Base-by-base conservation (phyloP, 53 echinoderm and acorn worm species). In the Temnopleurus reevesii region DNA sequence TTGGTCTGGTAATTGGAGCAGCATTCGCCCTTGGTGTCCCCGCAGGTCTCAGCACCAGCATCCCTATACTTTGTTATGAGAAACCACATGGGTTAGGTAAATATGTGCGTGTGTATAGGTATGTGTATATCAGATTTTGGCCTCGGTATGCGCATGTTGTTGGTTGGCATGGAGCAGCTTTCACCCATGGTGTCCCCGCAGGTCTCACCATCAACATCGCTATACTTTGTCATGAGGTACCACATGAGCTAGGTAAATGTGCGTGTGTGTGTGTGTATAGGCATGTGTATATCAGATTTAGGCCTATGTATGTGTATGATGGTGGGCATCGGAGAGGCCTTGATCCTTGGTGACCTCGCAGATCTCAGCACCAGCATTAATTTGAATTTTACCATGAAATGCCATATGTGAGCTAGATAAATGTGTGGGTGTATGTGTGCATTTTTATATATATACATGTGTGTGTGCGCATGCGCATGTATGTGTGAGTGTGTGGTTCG, bases 1-100 rank as follows among this genome's bases (percentile, higher is more conserved):
- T n/a, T n/a, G 90, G 90, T 8, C 61, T 90, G 31, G 90, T 83
- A 12, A 90, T 90, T 36, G 82, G 56, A n/a, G 56, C 56, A 23
- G 19, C 56, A 0, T 96, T 93, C 60, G 47, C 93, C 3, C 56
- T 86, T 2, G 89, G 93, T 13, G 12, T 90, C 0, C 89, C 91
- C 15, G 81, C 93, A 4, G 96, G 96, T 3, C 33, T 96, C 13
- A 93, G 94, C 18, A 96, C 96, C 1, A 94, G 93, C 45, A 76
- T 96, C 44, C 94, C 96, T 53, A 94, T 96, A 38, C 82, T 96
- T 18, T 96, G 96, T 53, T 94, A 96, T 84, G 96, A 96, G 45
- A 83, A 94, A 23, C 96, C 96, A 9, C 96, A 96, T 61, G 96
- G 94, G 53, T 84, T 96, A 49, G 96, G 96, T 96, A 85, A 81